Percentiles rank a stretch among this genome's conserved stretches.
phyloP scores from a whole-genome alignment of 30 jellyfish, hydroid and myxozoan species.

The Phacellophora camtschatica region DNA sequence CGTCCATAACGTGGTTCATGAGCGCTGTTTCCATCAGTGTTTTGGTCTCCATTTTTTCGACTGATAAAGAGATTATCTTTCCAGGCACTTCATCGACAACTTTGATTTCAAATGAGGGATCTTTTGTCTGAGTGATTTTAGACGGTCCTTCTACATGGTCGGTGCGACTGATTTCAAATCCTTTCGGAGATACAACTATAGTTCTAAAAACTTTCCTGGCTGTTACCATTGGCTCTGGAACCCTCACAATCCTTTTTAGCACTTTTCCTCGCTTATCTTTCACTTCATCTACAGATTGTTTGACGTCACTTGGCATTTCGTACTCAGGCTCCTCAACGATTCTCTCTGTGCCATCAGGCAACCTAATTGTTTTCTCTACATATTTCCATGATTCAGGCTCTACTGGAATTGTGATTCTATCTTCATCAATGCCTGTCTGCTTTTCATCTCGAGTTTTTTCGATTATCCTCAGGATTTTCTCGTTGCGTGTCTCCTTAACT shows the following conservation, averaged over 20 bases:
- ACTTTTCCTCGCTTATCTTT: conserved; percentile 67
- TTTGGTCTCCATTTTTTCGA: not conserved
- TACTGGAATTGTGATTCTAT: conserved; percentile 26
- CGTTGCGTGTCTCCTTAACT: not conserved
- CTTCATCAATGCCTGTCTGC: conserved; percentile 23
- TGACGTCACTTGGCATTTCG: conserved; percentile 67
- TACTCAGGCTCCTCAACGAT: conserved; percentile 79
- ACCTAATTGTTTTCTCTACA: conserved; percentile 24
- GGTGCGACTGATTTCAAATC: conserved; percentile 16
- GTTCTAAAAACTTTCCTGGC: conserved; percentile 56
- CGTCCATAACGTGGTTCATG: conserved; percentile 13
- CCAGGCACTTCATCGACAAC: not conserved
- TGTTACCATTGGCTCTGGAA: conserved; percentile 70
- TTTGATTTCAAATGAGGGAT: not conserved
- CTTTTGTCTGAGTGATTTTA: conserved; percentile 38
- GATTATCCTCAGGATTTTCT: not conserved
- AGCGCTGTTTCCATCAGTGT: not conserved
- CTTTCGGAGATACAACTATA: conserved; percentile 48
- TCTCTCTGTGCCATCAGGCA: conserved; percentile 59
- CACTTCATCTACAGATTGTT: conserved; percentile 71
- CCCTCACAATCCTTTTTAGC: conserved; percentile 24
- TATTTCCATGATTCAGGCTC: conserved; percentile 51
- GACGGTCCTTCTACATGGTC: conserved; percentile 60
- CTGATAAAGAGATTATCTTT: not conserved
- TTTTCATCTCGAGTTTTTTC: conserved; percentile 25